Conservation (phyloP, 23 tunicate species). For the Ascidia mentula region DNA sequence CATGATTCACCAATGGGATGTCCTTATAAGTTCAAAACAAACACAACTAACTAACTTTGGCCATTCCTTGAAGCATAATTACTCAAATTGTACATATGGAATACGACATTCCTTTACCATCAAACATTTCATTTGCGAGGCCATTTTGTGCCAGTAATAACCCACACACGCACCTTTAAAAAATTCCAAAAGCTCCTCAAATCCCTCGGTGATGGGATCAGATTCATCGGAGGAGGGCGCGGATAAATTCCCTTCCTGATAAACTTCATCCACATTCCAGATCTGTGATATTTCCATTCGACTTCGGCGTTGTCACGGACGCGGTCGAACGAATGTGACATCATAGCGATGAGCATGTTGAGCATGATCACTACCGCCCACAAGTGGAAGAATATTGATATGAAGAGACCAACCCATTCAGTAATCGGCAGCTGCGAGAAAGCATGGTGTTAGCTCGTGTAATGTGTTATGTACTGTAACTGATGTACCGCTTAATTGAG, state of each 20-base stretch:
- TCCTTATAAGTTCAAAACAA: no score
- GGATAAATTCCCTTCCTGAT: conserved; percentile 47
- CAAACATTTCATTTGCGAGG: no score
- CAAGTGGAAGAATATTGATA: conserved; percentile 56
- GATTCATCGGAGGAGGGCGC: conserved; percentile 65
- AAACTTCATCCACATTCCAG: conserved; percentile 61
- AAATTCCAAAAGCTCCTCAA: conserved; percentile 19
- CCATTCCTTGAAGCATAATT: no score
- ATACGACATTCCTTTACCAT: no score
- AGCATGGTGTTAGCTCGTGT: no score
- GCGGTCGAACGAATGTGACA: conserved; percentile 76
- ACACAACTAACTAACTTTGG: no score
- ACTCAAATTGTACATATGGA: no score
- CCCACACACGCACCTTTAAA: conserved; percentile 54
- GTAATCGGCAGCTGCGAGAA: conserved; percentile 20
- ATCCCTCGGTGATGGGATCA: conserved; percentile 44
- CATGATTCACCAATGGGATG: no score
- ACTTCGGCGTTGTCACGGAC: conserved; percentile 71
- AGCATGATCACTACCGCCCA: conserved; percentile 84
- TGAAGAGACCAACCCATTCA: conserved; percentile 19
- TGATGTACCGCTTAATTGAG: no score
- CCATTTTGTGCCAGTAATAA: no score
- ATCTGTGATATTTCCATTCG: conserved; percentile 69
- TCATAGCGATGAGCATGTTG: conserved; percentile 70
- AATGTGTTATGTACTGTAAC: no score